A percentile compares a stretch with the other conserved stretches of the same genome.
Evolutionary conservation across 2,888 invertebrate species (phyloP).

Genomic region (Agonopterix heracliana): DNA sequence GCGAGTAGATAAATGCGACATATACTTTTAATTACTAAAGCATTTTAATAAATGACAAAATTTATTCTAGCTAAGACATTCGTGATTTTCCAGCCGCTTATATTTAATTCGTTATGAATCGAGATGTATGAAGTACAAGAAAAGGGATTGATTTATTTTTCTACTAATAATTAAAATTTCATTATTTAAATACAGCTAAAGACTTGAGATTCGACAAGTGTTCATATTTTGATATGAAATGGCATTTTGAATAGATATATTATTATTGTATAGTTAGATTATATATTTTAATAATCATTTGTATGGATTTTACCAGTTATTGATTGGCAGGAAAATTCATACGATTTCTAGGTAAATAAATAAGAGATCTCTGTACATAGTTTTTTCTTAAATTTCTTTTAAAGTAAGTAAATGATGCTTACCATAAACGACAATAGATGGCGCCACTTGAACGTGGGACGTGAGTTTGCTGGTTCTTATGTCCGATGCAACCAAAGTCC

Average conservation of each 20-base stretch:
- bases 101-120: no score
- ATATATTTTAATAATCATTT: conserved; percentile 9
- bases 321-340: background rate
- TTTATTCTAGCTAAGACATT: no score
- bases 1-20: no score
- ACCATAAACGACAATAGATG: no score
- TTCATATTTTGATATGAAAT: conserved; percentile 45
- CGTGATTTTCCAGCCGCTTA: no score
- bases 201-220: conserved; percentile 23
- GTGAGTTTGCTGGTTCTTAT: no score
- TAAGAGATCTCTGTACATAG: conserved; percentile 27
- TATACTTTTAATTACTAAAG: no score
- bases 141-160: conserved; percentile 17
- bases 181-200: background rate
- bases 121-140: background rate
- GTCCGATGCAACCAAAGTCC: no score
- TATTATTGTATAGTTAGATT: conserved; percentile 12
- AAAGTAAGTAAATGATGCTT: background rate
- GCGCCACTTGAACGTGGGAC: no score
- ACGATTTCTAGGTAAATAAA: conserved; percentile 3
- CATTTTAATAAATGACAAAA: no score
- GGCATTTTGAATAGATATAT: conserved; percentile 22
- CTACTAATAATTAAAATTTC: conserved; percentile 9
- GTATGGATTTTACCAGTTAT: conserved; percentile 2
- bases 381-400: conserved; percentile 10